Conservation (phyloP, 2,888 invertebrate species). For the Cylloceria caligata region DNA sequence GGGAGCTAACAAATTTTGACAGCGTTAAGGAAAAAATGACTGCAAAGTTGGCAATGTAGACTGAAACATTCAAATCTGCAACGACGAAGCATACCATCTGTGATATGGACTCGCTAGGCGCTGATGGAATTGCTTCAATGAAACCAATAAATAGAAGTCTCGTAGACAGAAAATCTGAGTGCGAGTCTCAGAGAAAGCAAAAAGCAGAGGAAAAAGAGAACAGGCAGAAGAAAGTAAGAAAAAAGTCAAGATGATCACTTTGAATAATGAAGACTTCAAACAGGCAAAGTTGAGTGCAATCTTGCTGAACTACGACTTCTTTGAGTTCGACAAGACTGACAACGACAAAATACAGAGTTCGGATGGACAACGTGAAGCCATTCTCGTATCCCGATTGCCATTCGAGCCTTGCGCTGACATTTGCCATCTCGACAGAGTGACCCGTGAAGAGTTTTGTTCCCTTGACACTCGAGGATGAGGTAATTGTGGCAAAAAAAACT, state of each 20-base stretch:
- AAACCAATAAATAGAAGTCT: constrained; percentile 51
- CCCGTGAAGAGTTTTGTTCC: constrained; percentile 82
- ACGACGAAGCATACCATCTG: background rate
- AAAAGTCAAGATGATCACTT: constrained; percentile 72
- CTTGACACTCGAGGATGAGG: constrained; percentile 79
- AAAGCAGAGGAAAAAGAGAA: constrained; percentile 35
- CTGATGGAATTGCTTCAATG: constrained; percentile 3
- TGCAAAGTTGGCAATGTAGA: too few species aligned
- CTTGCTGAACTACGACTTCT: constrained; percentile 77
- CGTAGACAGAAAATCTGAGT: constrained; percentile 12
- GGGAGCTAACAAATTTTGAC: constrained; percentile 14
- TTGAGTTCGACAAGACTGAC: constrained; percentile 79
- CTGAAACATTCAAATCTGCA: background rate
- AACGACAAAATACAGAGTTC: constrained; percentile 67
- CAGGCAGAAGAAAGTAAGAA: constrained; percentile 64
- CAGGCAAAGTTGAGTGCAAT: constrained; percentile 55
- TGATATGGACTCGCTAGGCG: constrained; percentile 6
- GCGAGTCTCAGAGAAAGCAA: constrained; percentile 37
- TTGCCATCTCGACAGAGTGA: constrained; percentile 78
- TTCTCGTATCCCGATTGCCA: constrained; percentile 77
- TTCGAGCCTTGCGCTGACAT: constrained; percentile 80
- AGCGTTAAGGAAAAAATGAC: constrained; percentile 31
- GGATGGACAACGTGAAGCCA: constrained; percentile 68
- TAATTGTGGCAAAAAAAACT: constrained; percentile 75
- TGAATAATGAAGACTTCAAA: constrained; percentile 76